phyloP scores from a whole-genome alignment of 2,113 vertebrate genomes.

The Diadophis punctatus region DNA sequence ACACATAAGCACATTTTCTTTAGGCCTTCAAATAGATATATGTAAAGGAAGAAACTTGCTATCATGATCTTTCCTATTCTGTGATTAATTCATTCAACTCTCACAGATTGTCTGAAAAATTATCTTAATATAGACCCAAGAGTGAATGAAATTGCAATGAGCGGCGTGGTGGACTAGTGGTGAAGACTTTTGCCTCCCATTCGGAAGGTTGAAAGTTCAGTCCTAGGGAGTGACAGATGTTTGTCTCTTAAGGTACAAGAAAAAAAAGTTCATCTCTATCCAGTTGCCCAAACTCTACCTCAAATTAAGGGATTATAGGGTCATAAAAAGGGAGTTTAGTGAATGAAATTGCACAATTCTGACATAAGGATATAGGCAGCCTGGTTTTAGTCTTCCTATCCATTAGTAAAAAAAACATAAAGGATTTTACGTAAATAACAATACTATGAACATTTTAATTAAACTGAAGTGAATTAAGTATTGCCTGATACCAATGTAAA shows the following conservation, averaged over 20 bases:
- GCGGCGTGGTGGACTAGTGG: no score
- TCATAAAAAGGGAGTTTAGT: not conserved
- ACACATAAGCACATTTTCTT: not conserved
- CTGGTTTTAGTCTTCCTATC: not conserved
- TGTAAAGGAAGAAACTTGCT: not conserved
- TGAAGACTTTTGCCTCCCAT: no score
- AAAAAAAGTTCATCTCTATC: not conserved
- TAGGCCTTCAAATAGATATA: not conserved
- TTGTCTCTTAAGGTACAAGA: not conserved
- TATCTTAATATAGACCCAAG: not conserved
- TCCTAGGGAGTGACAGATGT: not conserved
- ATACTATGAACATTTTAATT: not conserved
- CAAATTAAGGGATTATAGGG: not conserved
- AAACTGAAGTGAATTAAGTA: not conserved
- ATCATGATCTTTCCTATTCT: not conserved
- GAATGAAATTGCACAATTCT: not conserved
- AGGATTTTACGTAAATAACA: not conserved
- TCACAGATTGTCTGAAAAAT: not conserved
- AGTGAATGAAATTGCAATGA: no score
- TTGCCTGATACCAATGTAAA: not conserved
- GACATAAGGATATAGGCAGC: not conserved
- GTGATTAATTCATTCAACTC: not conserved
- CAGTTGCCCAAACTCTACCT: not conserved
- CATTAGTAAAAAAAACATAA: not conserved
- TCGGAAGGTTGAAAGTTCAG: not conserved